Evolutionary conservation across 2,113 vertebrate species (phyloP).

Genomic region (Apteryx owenii): DNA sequence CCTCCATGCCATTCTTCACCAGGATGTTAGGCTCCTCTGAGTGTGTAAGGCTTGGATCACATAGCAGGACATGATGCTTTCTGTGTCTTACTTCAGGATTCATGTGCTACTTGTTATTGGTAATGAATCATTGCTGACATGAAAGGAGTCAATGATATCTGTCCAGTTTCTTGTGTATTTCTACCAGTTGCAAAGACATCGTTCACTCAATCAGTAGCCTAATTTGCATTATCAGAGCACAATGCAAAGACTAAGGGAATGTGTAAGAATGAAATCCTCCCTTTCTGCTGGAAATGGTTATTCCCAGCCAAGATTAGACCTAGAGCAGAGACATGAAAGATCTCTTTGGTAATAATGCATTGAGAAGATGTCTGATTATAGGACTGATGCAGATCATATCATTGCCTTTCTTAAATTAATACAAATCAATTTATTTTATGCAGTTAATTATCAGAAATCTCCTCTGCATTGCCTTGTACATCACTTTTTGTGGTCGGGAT

Average conservation of each 20-base stretch:
- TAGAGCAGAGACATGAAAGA: neutral
- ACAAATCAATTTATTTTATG: neutral
- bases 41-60: neutral
- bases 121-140: neutral
- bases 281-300: neutral
- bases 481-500: neutral
- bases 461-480: neutral
- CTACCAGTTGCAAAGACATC: neutral
- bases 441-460: neutral
- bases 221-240: constrained; percentile 20
- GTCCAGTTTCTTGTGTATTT: neutral
- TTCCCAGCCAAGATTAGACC: neutral
- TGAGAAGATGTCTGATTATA: neutral
- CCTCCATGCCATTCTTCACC: neutral
- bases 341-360: neutral
- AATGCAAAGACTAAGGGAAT: neutral
- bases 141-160: neutral
- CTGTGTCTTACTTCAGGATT: neutral
- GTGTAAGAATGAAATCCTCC: neutral
- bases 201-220: neutral
- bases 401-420: neutral
- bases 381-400: neutral
- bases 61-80: neutral
- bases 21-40: neutral
- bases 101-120: neutral